A percentile compares a stretch with the other conserved stretches of the same genome.
These are phyloP conservation scores for Basileuterus tristriatus DNA, from an alignment of 2,797 vertebrate species.

Conservation along the genomic window DNA sequence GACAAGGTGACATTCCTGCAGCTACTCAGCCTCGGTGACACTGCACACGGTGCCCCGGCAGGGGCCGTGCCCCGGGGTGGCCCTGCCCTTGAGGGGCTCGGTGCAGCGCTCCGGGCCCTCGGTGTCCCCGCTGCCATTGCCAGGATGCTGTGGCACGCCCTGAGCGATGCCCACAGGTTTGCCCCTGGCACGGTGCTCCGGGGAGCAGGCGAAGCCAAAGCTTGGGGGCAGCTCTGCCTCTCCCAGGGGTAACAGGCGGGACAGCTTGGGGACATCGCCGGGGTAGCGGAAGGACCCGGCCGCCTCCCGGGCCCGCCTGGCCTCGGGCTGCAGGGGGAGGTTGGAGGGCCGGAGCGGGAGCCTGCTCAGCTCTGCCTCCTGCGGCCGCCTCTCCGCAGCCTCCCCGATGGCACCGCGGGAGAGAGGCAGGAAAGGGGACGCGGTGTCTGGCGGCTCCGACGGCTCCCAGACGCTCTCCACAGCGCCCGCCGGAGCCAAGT, in stretches of 20 bases:
- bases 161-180: constrained; percentile 75
- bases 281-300: constrained; percentile 3
- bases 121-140: not conserved
- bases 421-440: not conserved
- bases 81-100: constrained; percentile 73
- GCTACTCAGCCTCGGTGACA: constrained; percentile 59
- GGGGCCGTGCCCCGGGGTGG: constrained; percentile 28
- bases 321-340: constrained; percentile 68
- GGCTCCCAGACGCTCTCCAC: constrained; percentile 9
- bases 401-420: not conserved
- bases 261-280: not conserved
- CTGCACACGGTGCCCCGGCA: constrained; percentile 47
- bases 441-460: not conserved
- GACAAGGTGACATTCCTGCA: not conserved
- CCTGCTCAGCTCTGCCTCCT: constrained; percentile 32
- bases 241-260: constrained; percentile 53
- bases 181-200: constrained; percentile 68
- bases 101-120: constrained; percentile 25
- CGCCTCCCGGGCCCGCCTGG: constrained; percentile 48
- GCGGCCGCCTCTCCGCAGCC: not conserved
- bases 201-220: constrained; percentile 56
- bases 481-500: rapidly evolving
- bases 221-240: constrained; percentile 46
- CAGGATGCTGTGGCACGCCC: constrained; percentile 67
- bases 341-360: constrained; percentile 68